These are phyloP conservation scores for Magallana ariakensis DNA, from an alignment of 1,140 invertebrate species.

Conservation along the genomic window DNA sequence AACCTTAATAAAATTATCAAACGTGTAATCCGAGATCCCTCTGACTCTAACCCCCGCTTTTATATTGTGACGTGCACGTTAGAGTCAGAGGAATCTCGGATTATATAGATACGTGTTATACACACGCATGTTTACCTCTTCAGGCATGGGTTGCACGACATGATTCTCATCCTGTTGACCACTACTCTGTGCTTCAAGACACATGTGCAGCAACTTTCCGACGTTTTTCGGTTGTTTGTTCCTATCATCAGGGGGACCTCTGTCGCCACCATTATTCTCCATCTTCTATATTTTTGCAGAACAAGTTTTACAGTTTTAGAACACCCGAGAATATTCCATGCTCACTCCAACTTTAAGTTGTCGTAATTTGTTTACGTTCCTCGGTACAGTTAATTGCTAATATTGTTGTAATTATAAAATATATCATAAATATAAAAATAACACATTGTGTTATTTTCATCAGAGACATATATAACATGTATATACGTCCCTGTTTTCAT, in stretches of 20 bases:
- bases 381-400: not conserved
- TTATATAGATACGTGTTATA: no score
- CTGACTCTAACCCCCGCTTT: no score
- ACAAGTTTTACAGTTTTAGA: not conserved
- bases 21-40: no score
- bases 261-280: not conserved
- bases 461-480: no score
- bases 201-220: not conserved
- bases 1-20: no score
- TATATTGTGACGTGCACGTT: no score
- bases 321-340: not conserved
- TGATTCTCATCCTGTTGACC: not conserved
- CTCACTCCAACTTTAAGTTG: not conserved
- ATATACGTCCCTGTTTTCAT: no score
- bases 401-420: not conserved
- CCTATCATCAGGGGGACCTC: not conserved
- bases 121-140: not conserved
- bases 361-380: conserved; percentile 13
- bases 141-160: conserved; percentile 1
- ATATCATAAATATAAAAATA: not conserved
- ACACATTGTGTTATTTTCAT: no score
- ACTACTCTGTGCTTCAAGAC: not conserved
- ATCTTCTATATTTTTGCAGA: not conserved
- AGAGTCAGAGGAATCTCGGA: no score
- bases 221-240: not conserved